Evolutionary conservation across 2,797 vertebrate genomes (phyloP), one percentile per base, ranked within the genome.

Genomic region (Loriculus beryllinus): DNA sequence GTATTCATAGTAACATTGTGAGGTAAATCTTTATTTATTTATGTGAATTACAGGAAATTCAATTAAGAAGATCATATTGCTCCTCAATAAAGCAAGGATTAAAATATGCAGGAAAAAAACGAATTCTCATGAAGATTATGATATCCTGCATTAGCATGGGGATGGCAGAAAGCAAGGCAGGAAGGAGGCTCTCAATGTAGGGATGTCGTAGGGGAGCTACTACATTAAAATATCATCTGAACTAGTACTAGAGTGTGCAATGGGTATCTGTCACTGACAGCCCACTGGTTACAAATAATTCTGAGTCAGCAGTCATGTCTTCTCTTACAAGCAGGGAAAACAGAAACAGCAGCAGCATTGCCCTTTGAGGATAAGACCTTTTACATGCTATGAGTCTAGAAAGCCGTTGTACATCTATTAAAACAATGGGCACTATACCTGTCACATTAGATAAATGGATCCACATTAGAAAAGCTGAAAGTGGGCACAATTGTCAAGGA

Each of bases 241-340:
- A 92, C 33, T 62, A 90, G 59, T 63, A 59, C 45, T 85, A 81
- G 29, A 0, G 1, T 33, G 10, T 82, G 63, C 68, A 92, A 67
- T 2, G 4, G 64, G 52, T 90, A 94, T 96, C 62, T 91, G 68
- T 93, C 92, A 91, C 48, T 90, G 90, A 86, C 83, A 94, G 37
- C 63, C 75, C 62, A 49, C 81, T 75, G 62, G 67, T 84, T 86
- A 89, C 62, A 90, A 94, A 84, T 93, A 96, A 97, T 91, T 92
- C 69, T 91, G 62, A 96, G 60, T 86, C 81, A 97, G 92, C 77
- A 82, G 45, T 77, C 26, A n/a, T 87, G 74, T 82, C 51, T 88
- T 92, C 65, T 95, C 80, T 49, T 78, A 52, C 62, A 82, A 94
- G 80, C 74, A 49, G 37, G 31, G 51, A 93, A 97, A 92, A 70